Evolutionary conservation across 2,113 vertebrate species (phyloP).

Genomic region (Brachypteracias leptosomus): DNA sequence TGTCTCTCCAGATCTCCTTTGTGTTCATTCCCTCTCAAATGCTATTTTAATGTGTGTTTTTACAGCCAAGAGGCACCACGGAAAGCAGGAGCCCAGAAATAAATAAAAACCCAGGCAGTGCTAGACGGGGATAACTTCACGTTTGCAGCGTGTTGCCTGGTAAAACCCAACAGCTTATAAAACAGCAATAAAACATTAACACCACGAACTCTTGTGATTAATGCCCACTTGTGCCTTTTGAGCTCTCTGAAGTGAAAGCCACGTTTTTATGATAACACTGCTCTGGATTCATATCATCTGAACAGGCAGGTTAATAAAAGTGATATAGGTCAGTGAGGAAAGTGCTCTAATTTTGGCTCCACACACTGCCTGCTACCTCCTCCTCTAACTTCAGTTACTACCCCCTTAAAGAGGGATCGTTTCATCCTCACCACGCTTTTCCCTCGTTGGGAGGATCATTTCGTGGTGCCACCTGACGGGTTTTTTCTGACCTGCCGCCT

Average conservation of each 20-base stretch:
- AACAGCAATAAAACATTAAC: background rate
- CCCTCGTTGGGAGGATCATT: background rate
- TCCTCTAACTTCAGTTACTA: background rate
- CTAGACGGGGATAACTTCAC: background rate
- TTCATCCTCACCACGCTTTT: background rate
- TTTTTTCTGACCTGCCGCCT: background rate
- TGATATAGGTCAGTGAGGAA: background rate
- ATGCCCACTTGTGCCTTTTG: background rate
- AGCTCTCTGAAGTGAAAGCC: background rate
- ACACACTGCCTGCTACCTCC: background rate
- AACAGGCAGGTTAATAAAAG: background rate
- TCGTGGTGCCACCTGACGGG: accelerated
- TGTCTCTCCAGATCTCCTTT: background rate
- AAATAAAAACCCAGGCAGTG: background rate
- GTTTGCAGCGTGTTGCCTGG: background rate
- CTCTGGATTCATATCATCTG: background rate
- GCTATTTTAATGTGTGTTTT: background rate
- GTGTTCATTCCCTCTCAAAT: background rate
- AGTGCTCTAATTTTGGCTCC: background rate
- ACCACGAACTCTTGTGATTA: background rate
- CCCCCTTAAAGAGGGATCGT: background rate
- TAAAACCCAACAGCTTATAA: background rate
- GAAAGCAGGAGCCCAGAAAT: background rate
- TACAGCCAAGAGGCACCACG: background rate
- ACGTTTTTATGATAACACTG: background rate